These are phyloP conservation scores for Nematolebias whitei DNA, from an alignment of 2,113 vertebrate species.

Conservation along the genomic window DNA sequence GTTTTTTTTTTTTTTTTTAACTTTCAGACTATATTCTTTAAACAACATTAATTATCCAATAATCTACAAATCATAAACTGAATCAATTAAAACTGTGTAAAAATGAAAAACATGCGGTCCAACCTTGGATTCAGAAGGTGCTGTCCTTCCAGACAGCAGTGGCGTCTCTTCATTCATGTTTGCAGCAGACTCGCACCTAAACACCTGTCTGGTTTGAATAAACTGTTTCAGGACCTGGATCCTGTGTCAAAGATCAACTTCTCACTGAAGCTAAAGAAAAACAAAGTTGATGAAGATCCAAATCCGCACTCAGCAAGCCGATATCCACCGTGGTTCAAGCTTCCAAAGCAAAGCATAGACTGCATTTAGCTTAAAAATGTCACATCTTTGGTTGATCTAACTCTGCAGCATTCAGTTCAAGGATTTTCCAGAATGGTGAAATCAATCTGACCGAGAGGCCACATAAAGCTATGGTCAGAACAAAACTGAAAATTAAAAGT, in stretches of 20 bases:
- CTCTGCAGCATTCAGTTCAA: neutral
- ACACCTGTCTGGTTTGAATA: neutral
- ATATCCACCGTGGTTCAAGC: neutral
- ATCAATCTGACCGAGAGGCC: neutral
- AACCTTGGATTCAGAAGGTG: slow-evolving; percentile 39
- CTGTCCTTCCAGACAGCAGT: slow-evolving; percentile 30
- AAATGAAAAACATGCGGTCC: neutral
- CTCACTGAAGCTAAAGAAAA: neutral
- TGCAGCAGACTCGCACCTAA: neutral
- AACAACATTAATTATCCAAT: too few species aligned
- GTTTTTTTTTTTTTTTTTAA: too few species aligned
- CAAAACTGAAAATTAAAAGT: slow-evolving; percentile 43
- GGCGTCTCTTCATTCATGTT: slow-evolving; percentile 50
- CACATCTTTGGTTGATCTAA: fast-evolving
- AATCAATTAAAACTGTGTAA: neutral
- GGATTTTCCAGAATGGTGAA: slow-evolving; percentile 6
- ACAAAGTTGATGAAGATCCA: neutral
- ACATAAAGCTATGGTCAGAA: neutral
- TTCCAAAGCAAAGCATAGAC: neutral
- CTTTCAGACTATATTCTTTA: too few species aligned
- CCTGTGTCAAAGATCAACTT: neutral
- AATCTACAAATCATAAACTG: neutral
- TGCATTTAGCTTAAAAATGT: neutral
- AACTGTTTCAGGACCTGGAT: neutral
- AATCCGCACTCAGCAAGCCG: neutral